These are phyloP conservation scores for Pegoplata infirma DNA, from an alignment of 2,888 invertebrate species.

Conservation along the genomic window DNA sequence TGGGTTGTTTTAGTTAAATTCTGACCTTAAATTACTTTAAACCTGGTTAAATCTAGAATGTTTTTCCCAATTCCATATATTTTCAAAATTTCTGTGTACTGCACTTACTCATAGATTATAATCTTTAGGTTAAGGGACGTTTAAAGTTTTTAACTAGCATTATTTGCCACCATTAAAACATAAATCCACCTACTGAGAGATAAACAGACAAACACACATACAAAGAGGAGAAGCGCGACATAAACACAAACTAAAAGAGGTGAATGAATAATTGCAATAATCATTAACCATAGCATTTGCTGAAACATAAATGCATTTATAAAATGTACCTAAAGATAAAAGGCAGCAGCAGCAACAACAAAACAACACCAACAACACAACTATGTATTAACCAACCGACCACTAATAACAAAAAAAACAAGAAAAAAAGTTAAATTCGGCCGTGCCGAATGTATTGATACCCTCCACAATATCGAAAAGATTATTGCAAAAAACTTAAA, in stretches of 20 bases:
- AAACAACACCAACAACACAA: conserved; percentile 30
- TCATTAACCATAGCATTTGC: conserved; percentile 52
- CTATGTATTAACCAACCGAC: conserved; percentile 10
- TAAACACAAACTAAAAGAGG: conserved; percentile 9
- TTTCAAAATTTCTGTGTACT: too few relatives aligned
- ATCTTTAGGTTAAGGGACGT: conserved; percentile 13
- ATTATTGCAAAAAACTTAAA: too few relatives aligned
- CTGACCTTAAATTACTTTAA: too few relatives aligned
- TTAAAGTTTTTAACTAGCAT: not conserved
- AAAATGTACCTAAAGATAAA: too few relatives aligned
- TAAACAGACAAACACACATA: not conserved
- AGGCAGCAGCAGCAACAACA: too few relatives aligned
- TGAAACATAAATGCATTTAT: conserved; percentile 44
- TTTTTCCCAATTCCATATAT: too few relatives aligned
- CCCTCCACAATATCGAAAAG: too few relatives aligned
- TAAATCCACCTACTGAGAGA: conserved; percentile 15
- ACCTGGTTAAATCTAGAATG: too few relatives aligned
- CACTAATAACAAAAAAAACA: too few relatives aligned
- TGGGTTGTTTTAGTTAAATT: too few relatives aligned
- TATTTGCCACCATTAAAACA: not conserved
- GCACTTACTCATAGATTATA: not conserved
- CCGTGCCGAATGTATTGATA: too few relatives aligned
- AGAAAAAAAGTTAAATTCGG: too few relatives aligned
- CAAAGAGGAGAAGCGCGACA: conserved; percentile 1
- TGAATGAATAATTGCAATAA: conserved; percentile 58